A percentile compares a stretch with the other conserved stretches of the same genome.
These are phyloP conservation scores for Trialeurodes vaporariorum DNA, from an alignment of 1,140 invertebrate genomes.

Conservation along the genomic window DNA sequence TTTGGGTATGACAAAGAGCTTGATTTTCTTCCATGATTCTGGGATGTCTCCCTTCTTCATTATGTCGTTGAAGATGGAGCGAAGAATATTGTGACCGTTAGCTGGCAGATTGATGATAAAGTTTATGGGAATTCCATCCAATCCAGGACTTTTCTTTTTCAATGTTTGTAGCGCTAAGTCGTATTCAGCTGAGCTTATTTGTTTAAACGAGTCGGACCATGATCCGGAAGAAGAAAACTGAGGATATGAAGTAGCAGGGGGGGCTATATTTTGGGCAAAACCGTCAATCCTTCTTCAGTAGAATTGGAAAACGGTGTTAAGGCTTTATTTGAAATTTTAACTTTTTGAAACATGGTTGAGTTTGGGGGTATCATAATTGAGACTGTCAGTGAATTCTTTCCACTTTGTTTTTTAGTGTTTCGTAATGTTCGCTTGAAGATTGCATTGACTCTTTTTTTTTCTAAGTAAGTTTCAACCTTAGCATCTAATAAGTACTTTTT, in stretches of 20 bases:
- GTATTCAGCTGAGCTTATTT: not conserved
- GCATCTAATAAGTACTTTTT: not conserved
- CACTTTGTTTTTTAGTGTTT: not conserved
- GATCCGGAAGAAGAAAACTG: not conserved
- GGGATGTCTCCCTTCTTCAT: not conserved
- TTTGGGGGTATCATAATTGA: not conserved
- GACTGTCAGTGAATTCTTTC: not conserved
- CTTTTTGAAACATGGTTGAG: not conserved
- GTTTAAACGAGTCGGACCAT: not conserved
- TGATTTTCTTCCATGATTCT: not conserved
- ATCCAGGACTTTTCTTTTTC: not conserved
- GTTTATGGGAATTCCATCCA: not conserved
- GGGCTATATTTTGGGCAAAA: not conserved
- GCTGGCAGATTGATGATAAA: not conserved
- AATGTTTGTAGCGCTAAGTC: not conserved
- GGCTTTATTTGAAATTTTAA: not conserved
- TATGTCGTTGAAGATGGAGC: not conserved
- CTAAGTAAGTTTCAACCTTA: not conserved
- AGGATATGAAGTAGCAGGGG: not conserved
- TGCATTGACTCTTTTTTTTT: not conserved
- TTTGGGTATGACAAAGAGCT: not conserved
- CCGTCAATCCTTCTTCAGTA: not conserved
- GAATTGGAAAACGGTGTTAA: not conserved
- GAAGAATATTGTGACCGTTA: not conserved
- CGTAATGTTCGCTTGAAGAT: not conserved